These are phyloP conservation scores for Sebastes fasciatus DNA, from an alignment of 2,113 vertebrate genomes.

Conservation along the genomic window DNA sequence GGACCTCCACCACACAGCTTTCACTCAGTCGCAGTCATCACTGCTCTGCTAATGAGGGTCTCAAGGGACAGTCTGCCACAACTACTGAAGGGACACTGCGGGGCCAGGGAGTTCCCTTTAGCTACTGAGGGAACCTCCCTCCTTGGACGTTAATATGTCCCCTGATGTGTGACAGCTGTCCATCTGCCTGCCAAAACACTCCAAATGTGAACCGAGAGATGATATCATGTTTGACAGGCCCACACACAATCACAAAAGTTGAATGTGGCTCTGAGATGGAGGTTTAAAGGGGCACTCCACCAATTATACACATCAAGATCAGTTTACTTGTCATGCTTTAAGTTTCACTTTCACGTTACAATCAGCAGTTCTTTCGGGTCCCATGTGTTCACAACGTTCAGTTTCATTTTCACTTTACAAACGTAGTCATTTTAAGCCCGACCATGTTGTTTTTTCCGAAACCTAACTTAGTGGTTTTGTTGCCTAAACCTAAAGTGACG, in stretches of 20 bases:
- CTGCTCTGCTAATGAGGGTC: slow-evolving; percentile 79
- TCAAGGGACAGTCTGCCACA: slow-evolving; percentile 60
- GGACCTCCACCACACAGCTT: slow-evolving; percentile 55
- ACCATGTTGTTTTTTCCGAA: too few species aligned
- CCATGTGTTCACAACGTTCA: too few species aligned
- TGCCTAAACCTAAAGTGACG: too few species aligned
- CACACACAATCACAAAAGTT: neutral
- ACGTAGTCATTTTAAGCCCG: too few species aligned
- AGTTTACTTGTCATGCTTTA: neutral
- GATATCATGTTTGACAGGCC: slow-evolving; percentile 11
- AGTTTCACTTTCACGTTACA: too few species aligned
- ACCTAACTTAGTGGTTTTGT: too few species aligned
- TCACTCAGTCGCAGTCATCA: slow-evolving; percentile 67
- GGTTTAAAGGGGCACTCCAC: slow-evolving; percentile 10
- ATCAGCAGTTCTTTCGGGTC: too few species aligned
- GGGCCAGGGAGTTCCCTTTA: slow-evolving; percentile 47
- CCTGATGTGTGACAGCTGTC: slow-evolving; percentile 55
- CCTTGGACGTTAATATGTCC: slow-evolving; percentile 10
- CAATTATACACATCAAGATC: neutral
- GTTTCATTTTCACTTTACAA: too few species aligned
- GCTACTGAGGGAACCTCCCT: slow-evolving; percentile 46
- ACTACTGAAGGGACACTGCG: slow-evolving; percentile 48
- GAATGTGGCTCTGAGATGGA: neutral
- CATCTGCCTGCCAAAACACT: slow-evolving; percentile 49
- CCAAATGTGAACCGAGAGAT: neutral